phyloP scores from a whole-genome alignment of 2,113 vertebrate species.

The Rhabdornis inornatus region DNA sequence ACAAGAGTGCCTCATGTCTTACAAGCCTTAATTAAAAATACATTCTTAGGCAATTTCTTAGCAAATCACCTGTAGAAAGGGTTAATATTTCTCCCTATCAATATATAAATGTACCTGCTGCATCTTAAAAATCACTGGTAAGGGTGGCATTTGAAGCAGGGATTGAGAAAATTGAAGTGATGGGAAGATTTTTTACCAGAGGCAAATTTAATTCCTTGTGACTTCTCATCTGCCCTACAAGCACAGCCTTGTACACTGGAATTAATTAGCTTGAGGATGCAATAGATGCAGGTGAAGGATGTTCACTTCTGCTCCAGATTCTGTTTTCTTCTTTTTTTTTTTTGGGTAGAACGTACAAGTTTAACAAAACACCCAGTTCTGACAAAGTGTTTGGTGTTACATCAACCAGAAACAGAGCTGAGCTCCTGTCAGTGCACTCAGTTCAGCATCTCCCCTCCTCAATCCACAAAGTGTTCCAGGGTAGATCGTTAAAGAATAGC shows the following conservation, averaged over 20 bases:
- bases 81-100: background rate
- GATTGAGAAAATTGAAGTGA: background rate
- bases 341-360: background rate
- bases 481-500: fast-evolving
- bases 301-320: background rate
- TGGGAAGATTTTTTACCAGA: background rate
- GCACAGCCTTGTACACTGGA: background rate
- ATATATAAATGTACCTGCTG: background rate
- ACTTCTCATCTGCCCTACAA: background rate
- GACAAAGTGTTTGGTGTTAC: background rate
- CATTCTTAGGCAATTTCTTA: background rate
- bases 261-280: background rate
- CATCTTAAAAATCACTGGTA: background rate
- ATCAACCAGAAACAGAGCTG: background rate
- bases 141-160: background rate
- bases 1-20: background rate
- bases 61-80: background rate
- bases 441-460: background rate
- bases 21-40: background rate
- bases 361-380: background rate
- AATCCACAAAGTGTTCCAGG: background rate
- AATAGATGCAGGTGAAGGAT: background rate
- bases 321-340: background rate
- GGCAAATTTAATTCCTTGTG: background rate
- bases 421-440: background rate